Evolutionary conservation across 2,113 vertebrate species (phyloP).

Genomic region (Ictalurus furcatus): DNA sequence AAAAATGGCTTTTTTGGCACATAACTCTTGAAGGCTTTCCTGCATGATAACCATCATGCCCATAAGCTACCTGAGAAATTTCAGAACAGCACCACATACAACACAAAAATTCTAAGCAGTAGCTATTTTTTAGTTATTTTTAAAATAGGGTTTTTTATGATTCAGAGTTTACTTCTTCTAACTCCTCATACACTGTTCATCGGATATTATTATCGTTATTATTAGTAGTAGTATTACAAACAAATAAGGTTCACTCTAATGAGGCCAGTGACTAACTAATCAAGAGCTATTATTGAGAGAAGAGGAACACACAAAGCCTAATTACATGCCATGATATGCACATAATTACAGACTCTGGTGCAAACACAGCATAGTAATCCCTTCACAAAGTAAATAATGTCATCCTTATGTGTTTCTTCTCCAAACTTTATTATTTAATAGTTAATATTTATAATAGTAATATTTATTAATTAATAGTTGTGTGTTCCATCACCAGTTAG

Average conservation of each 20-base stretch:
- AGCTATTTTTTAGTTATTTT: too few relatives aligned
- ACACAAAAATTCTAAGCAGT: too few relatives aligned
- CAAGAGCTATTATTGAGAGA: background rate
- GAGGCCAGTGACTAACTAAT: background rate
- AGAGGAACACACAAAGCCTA: background rate
- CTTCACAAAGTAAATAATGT: background rate
- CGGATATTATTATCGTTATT: background rate
- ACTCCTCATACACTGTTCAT: too few relatives aligned
- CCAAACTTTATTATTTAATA: background rate
- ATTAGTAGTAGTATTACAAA: background rate
- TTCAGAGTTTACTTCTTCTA: too few relatives aligned
- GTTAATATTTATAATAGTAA: too few relatives aligned
- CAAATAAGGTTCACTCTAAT: background rate
- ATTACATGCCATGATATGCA: slow-evolving; percentile 14
- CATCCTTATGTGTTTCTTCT: slow-evolving; percentile 7
- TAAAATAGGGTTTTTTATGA: too few relatives aligned
- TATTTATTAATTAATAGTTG: background rate
- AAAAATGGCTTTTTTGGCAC: too few relatives aligned
- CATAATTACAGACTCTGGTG: background rate
- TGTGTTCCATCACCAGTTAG: background rate
- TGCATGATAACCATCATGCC: too few relatives aligned
- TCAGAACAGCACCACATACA: too few relatives aligned
- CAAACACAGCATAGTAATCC: background rate
- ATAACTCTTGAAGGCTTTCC: too few relatives aligned
- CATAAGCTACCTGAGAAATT: too few relatives aligned